phyloP scores from a whole-genome alignment of 2,888 invertebrate species.

The Barypeithes pellucidus region DNA sequence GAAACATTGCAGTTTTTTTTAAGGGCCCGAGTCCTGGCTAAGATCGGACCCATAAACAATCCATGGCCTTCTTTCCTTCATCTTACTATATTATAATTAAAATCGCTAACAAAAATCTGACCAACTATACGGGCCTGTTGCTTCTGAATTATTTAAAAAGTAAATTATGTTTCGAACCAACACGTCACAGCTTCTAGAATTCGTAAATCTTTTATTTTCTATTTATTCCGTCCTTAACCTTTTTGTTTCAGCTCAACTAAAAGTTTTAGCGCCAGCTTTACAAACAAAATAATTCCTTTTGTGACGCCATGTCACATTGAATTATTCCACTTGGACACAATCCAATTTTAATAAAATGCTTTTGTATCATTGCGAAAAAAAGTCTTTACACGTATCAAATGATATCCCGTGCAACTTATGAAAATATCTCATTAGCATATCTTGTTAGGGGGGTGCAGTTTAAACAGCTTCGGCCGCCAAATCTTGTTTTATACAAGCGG shows the following conservation, averaged over 20 bases:
- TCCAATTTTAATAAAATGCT: conserved; percentile 58
- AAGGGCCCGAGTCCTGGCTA: too few relatives aligned
- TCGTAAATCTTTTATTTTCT: conserved; percentile 47
- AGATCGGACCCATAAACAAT: too few relatives aligned
- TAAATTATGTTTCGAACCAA: neutral
- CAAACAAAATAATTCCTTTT: conserved; percentile 53
- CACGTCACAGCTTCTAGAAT: conserved; percentile 24
- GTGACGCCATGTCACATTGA: conserved; percentile 54
- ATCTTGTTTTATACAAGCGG: too few relatives aligned
- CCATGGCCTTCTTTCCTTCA: too few relatives aligned
- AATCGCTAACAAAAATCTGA: too few relatives aligned
- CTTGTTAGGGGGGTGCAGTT: conserved; percentile 41
- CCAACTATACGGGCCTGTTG: too few relatives aligned
- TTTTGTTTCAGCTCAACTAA: conserved; percentile 48
- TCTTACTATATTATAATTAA: too few relatives aligned
- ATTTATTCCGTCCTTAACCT: conserved; percentile 44
- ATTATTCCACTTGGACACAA: conserved; percentile 58
- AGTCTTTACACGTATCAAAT: conserved; percentile 48
- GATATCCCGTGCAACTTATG: conserved; percentile 44
- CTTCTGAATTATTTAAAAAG: neutral
- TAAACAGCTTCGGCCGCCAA: too few relatives aligned
- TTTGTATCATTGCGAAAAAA: conserved; percentile 49
- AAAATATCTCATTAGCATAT: conserved; percentile 51
- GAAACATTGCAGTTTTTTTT: too few relatives aligned
- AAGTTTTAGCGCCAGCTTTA: conserved; percentile 52